A percentile compares a stretch with the other conserved stretches of the same genome.
phyloP scores from a whole-genome alignment of 53 echinoderm and acorn worm species.

The Crossaster papposus region DNA sequence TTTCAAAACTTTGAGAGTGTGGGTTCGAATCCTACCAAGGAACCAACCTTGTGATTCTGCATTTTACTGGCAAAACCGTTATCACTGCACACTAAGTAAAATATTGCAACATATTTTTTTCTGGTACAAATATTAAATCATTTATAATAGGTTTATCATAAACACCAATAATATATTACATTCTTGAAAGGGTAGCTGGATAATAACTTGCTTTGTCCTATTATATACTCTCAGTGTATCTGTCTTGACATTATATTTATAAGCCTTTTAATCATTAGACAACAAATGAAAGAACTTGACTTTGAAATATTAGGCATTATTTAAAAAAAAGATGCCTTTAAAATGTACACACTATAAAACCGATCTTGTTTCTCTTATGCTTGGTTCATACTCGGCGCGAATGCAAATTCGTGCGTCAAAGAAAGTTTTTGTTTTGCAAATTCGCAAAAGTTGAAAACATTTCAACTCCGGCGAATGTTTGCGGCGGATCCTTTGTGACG shows the following conservation, averaged over 20 bases:
- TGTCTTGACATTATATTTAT: slow-evolving; percentile 31
- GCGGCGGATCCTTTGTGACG: no score
- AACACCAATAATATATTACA: slow-evolving; percentile 58
- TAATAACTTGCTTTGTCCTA: slow-evolving; percentile 35
- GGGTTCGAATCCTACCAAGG: slow-evolving; percentile 46
- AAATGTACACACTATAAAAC: slow-evolving; percentile 51
- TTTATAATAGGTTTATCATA: slow-evolving; percentile 17
- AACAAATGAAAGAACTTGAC: slow-evolving; percentile 57
- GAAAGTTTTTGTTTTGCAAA: no score
- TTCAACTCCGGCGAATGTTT: no score
- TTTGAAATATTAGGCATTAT: slow-evolving; percentile 36
- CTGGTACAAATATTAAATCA: slow-evolving; percentile 61
- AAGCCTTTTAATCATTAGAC: slow-evolving; percentile 48
- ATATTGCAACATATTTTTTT: slow-evolving; percentile 55
- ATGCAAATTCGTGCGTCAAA: no score
- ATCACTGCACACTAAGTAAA: slow-evolving; percentile 24
- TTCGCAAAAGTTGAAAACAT: no score
- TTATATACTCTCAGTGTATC: slow-evolving; percentile 42
- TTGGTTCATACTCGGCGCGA: no score
- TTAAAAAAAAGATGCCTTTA: slow-evolving; percentile 12
- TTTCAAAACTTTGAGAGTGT: not conserved
- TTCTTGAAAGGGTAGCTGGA: slow-evolving; percentile 11
- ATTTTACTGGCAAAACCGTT: not conserved
- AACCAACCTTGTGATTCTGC: not conserved
- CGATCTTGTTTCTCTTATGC: not conserved